phyloP scores from a whole-genome alignment of 2,113 vertebrate genomes.

The Glaucidium brasilianum region DNA sequence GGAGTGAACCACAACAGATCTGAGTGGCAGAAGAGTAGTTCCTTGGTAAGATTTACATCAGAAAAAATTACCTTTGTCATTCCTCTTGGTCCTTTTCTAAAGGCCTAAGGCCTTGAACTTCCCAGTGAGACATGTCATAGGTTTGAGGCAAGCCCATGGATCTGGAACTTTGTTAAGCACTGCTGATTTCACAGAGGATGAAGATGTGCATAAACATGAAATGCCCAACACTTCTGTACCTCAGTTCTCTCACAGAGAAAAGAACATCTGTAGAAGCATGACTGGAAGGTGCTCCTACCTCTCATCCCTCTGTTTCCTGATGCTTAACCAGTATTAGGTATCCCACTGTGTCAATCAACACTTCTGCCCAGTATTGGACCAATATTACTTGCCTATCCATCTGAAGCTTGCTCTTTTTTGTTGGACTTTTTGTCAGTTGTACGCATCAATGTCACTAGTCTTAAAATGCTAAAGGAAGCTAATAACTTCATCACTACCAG shows the following conservation, averaged over 20 bases:
- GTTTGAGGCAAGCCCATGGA: neutral
- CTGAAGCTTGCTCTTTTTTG: neutral
- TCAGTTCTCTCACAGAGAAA: neutral
- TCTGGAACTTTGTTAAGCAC: neutral
- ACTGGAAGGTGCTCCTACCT: neutral
- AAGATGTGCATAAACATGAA: neutral
- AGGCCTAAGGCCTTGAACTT: neutral
- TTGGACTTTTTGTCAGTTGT: neutral
- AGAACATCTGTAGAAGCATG: neutral
- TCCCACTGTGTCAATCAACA: neutral
- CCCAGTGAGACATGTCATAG: neutral
- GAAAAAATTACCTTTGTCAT: neutral
- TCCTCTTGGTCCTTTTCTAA: neutral
- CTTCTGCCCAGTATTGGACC: neutral
- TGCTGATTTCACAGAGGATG: neutral
- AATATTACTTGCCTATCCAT: neutral
- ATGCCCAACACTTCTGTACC: neutral
- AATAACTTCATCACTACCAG: neutral
- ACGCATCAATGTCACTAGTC: neutral
- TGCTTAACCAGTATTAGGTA: neutral
- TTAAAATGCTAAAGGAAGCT: neutral
- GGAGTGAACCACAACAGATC: neutral
- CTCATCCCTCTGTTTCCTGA: accelerated
- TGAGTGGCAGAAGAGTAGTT: neutral
- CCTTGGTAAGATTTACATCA: neutral